Evolutionary conservation across 2,888 invertebrate genomes (phyloP).

Genomic region (Tetramorium bicarinatum): DNA sequence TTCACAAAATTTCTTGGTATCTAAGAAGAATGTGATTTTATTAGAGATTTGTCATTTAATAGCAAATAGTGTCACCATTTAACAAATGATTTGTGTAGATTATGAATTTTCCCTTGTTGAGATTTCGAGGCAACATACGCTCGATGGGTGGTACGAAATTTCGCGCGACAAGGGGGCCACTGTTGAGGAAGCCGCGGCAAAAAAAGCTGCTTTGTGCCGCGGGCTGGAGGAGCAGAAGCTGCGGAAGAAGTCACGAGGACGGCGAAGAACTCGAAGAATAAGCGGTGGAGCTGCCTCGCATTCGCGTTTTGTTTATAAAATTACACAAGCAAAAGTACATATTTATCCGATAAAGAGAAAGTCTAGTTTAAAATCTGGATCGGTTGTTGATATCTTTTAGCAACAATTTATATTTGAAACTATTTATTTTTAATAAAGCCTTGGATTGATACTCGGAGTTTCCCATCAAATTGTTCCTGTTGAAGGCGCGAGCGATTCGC

Average conservation of each 20-base stretch:
- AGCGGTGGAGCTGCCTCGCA: conserved; percentile 31
- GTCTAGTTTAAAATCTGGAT: neutral
- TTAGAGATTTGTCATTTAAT: neutral
- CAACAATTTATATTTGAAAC: neutral
- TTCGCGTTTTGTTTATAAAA: neutral
- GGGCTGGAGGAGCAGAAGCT: conserved; percentile 65
- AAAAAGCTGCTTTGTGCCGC: conserved; percentile 69
- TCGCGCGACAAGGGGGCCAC: conserved; percentile 71
- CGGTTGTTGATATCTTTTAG: neutral
- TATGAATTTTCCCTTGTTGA: conserved; percentile 16
- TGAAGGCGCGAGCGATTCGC: neutral
- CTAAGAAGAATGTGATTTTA: neutral
- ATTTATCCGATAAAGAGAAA: neutral
- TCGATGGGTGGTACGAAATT: conserved; percentile 66
- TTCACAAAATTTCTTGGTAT: neutral
- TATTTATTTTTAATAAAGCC: neutral
- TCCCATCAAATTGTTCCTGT: no score
- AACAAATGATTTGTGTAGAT: neutral
- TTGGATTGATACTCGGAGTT: neutral
- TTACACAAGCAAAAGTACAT: neutral
- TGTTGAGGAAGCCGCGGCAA: conserved; percentile 66
- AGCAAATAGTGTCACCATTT: neutral
- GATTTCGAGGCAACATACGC: conserved; percentile 22
- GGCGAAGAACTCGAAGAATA: conserved; percentile 55
- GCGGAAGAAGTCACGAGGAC: conserved; percentile 63